Evolutionary conservation across 2,797 vertebrate species (phyloP).

Genomic region (Oryzias sinensis): DNA sequence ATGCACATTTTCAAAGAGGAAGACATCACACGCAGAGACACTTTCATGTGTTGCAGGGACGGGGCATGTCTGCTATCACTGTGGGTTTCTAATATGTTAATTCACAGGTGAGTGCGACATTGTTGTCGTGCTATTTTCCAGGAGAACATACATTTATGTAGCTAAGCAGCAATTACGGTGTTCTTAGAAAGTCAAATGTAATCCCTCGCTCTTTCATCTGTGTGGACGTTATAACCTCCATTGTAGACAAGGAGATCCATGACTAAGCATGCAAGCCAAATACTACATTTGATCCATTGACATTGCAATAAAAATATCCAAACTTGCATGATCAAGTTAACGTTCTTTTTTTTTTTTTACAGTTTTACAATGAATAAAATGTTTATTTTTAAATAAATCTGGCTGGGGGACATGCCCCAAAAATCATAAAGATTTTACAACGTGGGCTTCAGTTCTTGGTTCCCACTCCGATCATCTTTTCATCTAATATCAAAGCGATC

Average conservation of each 20-base stretch:
- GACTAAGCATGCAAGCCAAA: slow-evolving; percentile 42
- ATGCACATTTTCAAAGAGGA: slow-evolving; percentile 62
- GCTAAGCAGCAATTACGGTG: background rate
- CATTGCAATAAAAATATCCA: slow-evolving; percentile 30
- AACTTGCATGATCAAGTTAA: slow-evolving; percentile 12
- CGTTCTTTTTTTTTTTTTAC: slow-evolving; percentile 11
- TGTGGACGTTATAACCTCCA: slow-evolving; percentile 33
- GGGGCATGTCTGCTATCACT: slow-evolving; percentile 45
- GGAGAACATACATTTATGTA: slow-evolving; percentile 11
- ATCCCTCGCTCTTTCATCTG: slow-evolving; percentile 20
- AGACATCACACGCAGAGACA: slow-evolving; percentile 36
- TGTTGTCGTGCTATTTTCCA: slow-evolving; percentile 15
- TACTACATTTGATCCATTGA: slow-evolving; percentile 32
- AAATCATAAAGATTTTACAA: background rate
- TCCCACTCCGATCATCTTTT: no score
- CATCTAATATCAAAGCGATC: no score
- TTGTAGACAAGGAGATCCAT: slow-evolving; percentile 45
- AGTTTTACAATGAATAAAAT: slow-evolving; percentile 12
- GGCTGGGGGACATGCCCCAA: background rate
- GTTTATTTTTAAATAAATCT: slow-evolving; percentile 8
- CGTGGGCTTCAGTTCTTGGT: background rate
- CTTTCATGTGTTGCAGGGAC: slow-evolving; percentile 37
- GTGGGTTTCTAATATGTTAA: slow-evolving; percentile 53
- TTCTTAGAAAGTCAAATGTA: background rate
- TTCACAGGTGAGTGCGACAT: slow-evolving; percentile 46